Conservation (phyloP, 2,113 vertebrate species). For the Hippotragus niger region DNA sequence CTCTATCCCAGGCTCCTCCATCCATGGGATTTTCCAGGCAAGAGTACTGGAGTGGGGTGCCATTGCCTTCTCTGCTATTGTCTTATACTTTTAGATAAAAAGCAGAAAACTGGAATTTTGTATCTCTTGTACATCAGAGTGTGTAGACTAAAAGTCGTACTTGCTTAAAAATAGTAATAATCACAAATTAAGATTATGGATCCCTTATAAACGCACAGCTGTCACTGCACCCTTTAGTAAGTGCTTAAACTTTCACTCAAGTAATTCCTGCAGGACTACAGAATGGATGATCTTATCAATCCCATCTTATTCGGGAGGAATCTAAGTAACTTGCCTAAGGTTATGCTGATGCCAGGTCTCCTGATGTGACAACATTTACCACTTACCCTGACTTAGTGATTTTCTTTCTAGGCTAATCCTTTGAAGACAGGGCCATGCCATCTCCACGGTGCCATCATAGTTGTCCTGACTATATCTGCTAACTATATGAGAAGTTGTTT, state of each 20-base stretch:
- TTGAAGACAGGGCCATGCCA: neutral
- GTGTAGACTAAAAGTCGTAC: neutral
- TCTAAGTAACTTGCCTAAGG: neutral
- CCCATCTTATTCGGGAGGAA: neutral
- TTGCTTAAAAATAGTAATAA: neutral
- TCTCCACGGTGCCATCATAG: neutral
- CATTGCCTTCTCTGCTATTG: accelerated
- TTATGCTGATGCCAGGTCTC: neutral
- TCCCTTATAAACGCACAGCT: neutral
- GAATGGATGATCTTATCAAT: neutral
- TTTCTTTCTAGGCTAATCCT: neutral
- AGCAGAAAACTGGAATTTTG: neutral
- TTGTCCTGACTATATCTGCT: neutral
- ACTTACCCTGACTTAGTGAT: neutral
- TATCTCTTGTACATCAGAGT: neutral
- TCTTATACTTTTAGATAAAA: neutral
- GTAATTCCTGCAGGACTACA: neutral
- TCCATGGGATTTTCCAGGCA: too few species aligned
- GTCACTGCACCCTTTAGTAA: neutral
- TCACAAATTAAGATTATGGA: neutral
- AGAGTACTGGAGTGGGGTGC: too few species aligned
- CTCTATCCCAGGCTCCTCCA: too few species aligned
- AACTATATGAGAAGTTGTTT: neutral
- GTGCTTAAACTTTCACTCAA: neutral
- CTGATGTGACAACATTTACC: neutral